Conservation (phyloP, 2,113 vertebrate genomes). For the Trichomycterus rosablanca region DNA sequence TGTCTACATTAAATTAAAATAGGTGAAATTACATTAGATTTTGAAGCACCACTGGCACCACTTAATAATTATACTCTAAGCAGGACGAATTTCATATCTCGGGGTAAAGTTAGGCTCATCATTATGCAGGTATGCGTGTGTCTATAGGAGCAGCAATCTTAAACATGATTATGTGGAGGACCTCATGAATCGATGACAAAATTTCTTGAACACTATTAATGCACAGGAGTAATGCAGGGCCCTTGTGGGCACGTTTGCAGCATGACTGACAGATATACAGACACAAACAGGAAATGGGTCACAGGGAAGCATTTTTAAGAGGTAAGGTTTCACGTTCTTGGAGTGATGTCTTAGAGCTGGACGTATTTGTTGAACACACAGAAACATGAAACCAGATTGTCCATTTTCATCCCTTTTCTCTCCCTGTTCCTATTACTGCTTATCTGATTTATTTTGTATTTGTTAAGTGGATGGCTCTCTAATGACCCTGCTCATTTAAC, state of each 20-base stretch:
- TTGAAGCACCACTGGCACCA: conserved; percentile 8
- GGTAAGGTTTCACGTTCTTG: conserved; percentile 26
- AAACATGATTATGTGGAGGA: no score
- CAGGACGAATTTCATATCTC: neutral
- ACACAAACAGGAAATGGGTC: conserved; percentile 36
- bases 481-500: conserved; percentile 34
- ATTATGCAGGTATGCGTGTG: neutral
- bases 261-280: no score
- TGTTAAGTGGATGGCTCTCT: conserved; percentile 29
- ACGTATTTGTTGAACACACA: conserved; percentile 37
- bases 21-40: neutral
- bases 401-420: conserved; percentile 17
- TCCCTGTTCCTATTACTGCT: conserved; percentile 8
- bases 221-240: no score
- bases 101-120: neutral
- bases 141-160: no score
- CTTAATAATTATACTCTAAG: conserved; percentile 10
- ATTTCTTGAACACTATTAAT: no score
- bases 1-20: neutral
- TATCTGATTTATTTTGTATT: conserved; percentile 41
- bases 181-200: no score
- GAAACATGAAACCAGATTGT: conserved; percentile 38
- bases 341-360: conserved; percentile 37
- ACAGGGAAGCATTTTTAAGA: conserved; percentile 36
- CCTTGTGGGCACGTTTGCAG: no score